These are phyloP conservation scores for Podarcis muralis DNA, from an alignment of 2,113 vertebrate genomes.

Conservation along the genomic window DNA sequence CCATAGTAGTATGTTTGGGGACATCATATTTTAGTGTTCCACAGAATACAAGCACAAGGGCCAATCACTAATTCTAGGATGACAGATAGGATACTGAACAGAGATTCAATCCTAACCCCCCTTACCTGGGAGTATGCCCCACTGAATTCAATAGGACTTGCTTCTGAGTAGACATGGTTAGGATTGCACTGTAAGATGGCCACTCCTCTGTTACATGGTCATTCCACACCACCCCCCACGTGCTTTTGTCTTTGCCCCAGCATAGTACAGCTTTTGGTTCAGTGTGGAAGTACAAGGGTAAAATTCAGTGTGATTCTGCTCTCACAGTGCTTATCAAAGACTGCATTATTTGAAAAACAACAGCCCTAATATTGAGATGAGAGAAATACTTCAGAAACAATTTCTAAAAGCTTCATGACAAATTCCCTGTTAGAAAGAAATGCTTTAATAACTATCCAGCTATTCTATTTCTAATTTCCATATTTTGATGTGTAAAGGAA, in stretches of 20 bases:
- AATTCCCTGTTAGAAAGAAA: neutral
- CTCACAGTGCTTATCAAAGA: neutral
- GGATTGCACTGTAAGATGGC: neutral
- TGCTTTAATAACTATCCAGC: neutral
- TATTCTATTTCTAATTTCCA: neutral
- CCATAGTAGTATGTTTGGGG: neutral
- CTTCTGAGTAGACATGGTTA: too few relatives aligned
- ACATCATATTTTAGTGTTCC: too few relatives aligned
- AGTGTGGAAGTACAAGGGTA: neutral
- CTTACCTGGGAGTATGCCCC: too few relatives aligned
- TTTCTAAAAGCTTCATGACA: neutral
- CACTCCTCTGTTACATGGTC: too few relatives aligned
- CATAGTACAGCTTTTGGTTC: neutral
- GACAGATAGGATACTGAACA: neutral
- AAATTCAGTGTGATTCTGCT: neutral
- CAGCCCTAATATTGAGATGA: neutral
- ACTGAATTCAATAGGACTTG: too few relatives aligned
- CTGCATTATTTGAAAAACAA: neutral
- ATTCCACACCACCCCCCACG: neutral
- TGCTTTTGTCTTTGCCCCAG: neutral
- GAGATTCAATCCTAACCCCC: too few relatives aligned
- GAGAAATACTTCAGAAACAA: neutral
- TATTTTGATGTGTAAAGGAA: neutral
- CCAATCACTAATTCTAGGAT: neutral
- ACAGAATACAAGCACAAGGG: too few relatives aligned